phyloP scores from a whole-genome alignment of 2,113 vertebrate genomes.

The Danio rerio region DNA sequence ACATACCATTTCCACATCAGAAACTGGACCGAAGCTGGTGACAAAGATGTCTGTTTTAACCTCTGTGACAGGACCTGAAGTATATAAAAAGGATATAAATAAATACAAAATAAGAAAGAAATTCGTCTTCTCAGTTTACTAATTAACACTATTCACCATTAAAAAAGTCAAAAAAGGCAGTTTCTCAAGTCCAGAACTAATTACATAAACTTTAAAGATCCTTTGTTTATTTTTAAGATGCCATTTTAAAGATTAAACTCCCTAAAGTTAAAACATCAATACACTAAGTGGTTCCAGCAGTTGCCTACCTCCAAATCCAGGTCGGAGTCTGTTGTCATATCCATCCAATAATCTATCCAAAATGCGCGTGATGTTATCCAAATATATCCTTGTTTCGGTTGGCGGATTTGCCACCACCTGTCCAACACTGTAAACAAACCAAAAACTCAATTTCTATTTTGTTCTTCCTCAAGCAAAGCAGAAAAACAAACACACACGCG shows the following conservation, averaged over 20 bases:
- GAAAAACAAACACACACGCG: constrained; percentile 41
- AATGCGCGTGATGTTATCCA: constrained; percentile 90
- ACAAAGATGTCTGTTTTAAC: constrained; percentile 86
- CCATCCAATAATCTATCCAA: constrained; percentile 93
- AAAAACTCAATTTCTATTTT: constrained; percentile 23
- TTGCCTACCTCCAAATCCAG: constrained; percentile 88
- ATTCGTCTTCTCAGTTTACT: neutral
- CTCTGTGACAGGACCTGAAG: constrained; percentile 80
- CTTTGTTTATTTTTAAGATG: too few species aligned
- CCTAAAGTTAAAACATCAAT: neutral
- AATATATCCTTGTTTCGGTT: constrained; percentile 79
- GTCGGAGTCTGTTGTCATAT: constrained; percentile 92
- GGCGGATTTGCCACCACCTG: constrained; percentile 71
- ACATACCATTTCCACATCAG: constrained; percentile 84
- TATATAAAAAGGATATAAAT: neutral
- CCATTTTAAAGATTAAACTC: neutral
- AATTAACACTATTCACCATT: neutral
- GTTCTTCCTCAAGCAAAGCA: constrained; percentile 44
- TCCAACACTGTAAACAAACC: constrained; percentile 75
- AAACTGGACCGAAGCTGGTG: constrained; percentile 85
- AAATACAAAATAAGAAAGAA: neutral
- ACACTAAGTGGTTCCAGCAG: neutral
- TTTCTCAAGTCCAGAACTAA: neutral
- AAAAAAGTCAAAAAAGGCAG: too few species aligned
- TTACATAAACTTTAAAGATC: too few species aligned